Conservation (phyloP, 2,797 vertebrate species). For the Lepus oiostolus region DNA sequence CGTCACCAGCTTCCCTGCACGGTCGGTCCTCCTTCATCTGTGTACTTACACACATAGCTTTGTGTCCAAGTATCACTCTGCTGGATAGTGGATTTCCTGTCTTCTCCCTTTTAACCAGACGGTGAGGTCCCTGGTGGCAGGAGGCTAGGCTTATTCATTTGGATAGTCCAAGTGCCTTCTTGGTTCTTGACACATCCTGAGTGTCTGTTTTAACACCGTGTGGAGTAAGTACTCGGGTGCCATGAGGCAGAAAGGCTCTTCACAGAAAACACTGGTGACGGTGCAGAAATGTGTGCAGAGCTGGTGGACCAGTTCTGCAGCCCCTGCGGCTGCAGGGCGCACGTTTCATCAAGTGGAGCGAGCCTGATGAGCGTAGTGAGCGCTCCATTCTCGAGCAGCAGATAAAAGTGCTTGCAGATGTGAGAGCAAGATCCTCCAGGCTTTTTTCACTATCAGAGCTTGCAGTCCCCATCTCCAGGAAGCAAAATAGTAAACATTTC, state of each 20-base stretch:
- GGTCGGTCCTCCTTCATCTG: not conserved
- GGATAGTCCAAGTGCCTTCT: not conserved
- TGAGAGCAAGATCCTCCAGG: constrained; percentile 76
- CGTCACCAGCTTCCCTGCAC: not conserved
- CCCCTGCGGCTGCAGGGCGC: constrained; percentile 25
- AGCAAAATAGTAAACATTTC: constrained; percentile 85
- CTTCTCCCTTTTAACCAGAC: not conserved
- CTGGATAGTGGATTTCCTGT: not conserved
- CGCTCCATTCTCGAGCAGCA: constrained; percentile 64
- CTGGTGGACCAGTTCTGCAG: not conserved
- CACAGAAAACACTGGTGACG: constrained; percentile 42
- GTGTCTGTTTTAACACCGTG: not conserved
- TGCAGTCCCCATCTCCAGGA: constrained; percentile 84
- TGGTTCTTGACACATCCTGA: constrained; percentile 5
- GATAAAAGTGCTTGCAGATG: constrained; percentile 84
- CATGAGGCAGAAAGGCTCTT: not conserved
- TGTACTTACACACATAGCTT: not conserved
- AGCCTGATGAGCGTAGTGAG: constrained; percentile 59
- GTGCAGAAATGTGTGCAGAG: not conserved
- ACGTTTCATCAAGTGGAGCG: constrained; percentile 44
- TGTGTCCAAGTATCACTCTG: not conserved
- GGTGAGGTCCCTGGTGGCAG: not conserved
- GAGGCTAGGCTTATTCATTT: constrained; percentile 9
- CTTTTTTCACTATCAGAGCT: constrained; percentile 82
- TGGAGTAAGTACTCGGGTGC: constrained; percentile 10